Evolutionary conservation across 2,113 vertebrate genomes (phyloP).

Genomic region (Taxidea taxus): DNA sequence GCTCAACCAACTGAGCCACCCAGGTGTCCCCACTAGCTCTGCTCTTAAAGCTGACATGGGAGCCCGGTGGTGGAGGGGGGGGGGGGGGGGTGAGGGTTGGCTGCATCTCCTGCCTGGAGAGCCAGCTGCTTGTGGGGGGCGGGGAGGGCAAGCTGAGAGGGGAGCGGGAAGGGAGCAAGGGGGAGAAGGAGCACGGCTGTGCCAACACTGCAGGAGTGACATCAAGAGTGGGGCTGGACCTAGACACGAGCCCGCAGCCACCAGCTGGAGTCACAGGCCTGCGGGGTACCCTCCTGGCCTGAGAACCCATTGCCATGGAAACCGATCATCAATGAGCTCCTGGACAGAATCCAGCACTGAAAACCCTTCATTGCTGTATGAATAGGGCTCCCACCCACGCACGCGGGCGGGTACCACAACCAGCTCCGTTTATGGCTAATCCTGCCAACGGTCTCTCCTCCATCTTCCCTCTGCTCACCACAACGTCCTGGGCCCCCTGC

Average conservation of each 20-base stretch:
- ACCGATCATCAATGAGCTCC: neutral
- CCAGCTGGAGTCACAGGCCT: too few species aligned
- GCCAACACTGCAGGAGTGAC: neutral
- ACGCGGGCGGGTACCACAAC: neutral
- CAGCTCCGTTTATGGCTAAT: neutral
- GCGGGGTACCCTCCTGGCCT: neutral
- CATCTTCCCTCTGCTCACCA: neutral
- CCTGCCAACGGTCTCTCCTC: neutral
- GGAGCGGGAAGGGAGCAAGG: neutral
- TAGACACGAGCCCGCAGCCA: neutral
- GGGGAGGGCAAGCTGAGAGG: neutral
- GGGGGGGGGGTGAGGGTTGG: neutral
- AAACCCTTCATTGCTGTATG: neutral
- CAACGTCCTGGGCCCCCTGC: neutral
- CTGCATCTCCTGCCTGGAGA: neutral
- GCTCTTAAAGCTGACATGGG: neutral
- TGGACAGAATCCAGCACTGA: neutral
- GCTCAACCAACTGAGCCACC: too few species aligned
- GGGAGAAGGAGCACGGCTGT: accelerated
- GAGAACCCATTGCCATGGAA: neutral
- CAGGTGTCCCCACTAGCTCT: too few species aligned
- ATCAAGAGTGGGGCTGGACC: too few species aligned
- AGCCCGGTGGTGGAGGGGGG: accelerated
- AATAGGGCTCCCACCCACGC: neutral
- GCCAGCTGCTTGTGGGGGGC: neutral